Conservation (phyloP, 2,888 invertebrate species). For the Andricus curvator region DNA sequence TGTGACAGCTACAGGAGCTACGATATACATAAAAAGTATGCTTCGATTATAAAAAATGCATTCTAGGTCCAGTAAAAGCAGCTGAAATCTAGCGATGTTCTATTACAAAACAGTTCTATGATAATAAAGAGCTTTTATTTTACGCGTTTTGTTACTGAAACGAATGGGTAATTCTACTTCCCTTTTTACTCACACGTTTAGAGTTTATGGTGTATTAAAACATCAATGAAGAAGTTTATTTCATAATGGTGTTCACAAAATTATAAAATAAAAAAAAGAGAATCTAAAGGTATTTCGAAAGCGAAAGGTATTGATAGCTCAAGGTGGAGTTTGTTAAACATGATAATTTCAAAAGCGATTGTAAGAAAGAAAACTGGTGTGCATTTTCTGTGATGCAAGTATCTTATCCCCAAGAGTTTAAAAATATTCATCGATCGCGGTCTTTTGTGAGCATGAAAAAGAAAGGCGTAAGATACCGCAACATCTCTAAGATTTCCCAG, state of each 20-base stretch:
- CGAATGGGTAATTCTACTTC: not conserved
- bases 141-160: not conserved
- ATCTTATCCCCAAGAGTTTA: not conserved
- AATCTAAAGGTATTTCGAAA: not conserved
- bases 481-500: constrained; percentile 62
- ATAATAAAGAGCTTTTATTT: not conserved
- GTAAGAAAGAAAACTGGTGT: not conserved
- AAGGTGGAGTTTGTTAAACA: not conserved
- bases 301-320: not conserved
- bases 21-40: not conserved
- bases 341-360: not conserved
- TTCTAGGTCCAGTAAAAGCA: not conserved
- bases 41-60: not conserved
- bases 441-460: constrained; percentile 27
- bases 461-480: constrained; percentile 51
- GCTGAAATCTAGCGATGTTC: not conserved
- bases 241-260: not conserved
- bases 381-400: not conserved
- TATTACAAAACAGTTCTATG: not conserved
- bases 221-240: no score
- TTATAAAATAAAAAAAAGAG: not conserved
- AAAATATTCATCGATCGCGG: not conserved
- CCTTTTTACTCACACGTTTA: no score
- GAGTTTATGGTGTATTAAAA: no score
- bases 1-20: not conserved